phyloP scores from a whole-genome alignment of 2,888 invertebrate species.

The Xestoiulus laeticollis region DNA sequence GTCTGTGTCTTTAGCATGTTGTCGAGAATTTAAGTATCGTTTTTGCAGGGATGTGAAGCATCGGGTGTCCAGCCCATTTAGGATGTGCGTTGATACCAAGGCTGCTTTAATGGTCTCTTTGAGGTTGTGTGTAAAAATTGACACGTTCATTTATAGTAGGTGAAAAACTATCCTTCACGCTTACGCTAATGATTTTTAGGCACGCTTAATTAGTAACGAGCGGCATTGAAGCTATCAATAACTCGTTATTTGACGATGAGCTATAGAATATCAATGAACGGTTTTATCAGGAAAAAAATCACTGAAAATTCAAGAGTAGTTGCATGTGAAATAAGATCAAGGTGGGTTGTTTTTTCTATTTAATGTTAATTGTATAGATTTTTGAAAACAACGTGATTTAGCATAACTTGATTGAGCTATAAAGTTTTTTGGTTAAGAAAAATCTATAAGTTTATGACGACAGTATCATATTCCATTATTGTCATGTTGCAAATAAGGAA shows the following conservation, averaged over 20 bases:
- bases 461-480: no score
- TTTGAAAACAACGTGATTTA: neutral
- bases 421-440: no score
- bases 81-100: neutral
- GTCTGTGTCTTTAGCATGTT: neutral
- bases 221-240: neutral
- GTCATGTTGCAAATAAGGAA: no score
- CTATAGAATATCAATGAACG: neutral
- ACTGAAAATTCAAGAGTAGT: neutral
- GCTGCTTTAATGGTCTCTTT: neutral
- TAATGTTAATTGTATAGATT: slow-evolving; percentile 10
- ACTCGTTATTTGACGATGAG: neutral
- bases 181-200: neutral
- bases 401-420: neutral
- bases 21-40: neutral
- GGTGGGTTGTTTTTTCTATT: slow-evolving; percentile 8
- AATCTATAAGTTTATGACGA: no score
- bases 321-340: neutral
- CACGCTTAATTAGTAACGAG: neutral
- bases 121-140: neutral
- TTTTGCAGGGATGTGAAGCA: neutral
- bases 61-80: neutral
- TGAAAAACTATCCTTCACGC: neutral
- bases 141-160: no score
- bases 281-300: neutral